Percentiles rank a stretch among this genome's conserved stretches.
Conservation (phyloP, 2,113 vertebrate genomes). For the Stegastes partitus region DNA sequence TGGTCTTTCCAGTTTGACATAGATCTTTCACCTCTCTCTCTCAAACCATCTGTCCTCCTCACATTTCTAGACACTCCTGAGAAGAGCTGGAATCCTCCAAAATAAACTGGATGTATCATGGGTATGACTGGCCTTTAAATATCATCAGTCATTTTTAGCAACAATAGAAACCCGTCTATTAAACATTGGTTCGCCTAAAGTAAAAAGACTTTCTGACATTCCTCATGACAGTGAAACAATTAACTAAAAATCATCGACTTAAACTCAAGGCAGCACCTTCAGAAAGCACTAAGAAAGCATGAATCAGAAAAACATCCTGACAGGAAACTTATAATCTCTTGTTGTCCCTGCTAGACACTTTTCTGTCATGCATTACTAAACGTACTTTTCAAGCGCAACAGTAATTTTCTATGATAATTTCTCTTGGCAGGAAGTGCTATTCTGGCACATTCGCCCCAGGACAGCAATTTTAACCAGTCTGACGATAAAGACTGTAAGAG, state of each 20-base stretch:
- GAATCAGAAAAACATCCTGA: neutral
- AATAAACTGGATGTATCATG: neutral
- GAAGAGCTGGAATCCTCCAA: neutral
- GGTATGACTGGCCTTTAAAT: neutral
- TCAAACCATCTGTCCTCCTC: no score
- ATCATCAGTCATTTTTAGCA: no score
- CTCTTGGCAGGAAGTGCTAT: neutral
- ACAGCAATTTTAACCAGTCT: neutral
- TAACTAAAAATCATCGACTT: no score
- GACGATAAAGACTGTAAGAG: neutral
- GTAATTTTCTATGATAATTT: neutral
- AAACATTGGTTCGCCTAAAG: no score
- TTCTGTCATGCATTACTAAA: neutral
- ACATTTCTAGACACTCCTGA: neutral
- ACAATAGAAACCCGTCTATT: no score
- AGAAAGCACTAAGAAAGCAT: neutral
- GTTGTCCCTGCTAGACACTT: no score
- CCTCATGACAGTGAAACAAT: no score
- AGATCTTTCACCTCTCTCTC: no score
- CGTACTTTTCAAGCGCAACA: neutral
- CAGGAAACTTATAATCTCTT: neutral
- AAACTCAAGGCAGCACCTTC: neutral
- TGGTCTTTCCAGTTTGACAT: no score
- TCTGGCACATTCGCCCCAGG: neutral
- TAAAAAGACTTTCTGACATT: no score